Conservation (phyloP, 2,888 invertebrate genomes). For the Dynastes tityus region DNA sequence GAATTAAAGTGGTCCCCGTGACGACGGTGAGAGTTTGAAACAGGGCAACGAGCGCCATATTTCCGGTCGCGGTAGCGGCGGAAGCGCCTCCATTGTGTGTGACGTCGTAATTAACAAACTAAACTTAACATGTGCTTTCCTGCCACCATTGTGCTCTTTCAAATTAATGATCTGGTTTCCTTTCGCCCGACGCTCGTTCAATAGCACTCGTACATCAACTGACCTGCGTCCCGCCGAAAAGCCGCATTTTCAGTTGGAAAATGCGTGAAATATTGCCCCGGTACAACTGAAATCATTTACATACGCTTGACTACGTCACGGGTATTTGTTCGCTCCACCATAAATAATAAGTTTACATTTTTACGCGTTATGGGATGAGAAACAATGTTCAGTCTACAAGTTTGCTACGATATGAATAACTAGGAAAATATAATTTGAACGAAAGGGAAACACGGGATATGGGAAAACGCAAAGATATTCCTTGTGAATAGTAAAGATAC, state of each 20-base stretch:
- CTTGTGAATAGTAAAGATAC: no score
- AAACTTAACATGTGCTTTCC: conserved; percentile 74
- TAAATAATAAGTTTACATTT: background rate
- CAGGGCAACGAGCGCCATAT: conserved; percentile 66
- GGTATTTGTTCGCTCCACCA: conserved; percentile 25
- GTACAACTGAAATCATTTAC: conserved; percentile 57
- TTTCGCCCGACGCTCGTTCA: conserved; percentile 64
- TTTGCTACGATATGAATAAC: background rate
- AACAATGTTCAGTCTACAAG: background rate
- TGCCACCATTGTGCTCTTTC: conserved; percentile 71
- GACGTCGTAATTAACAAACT: conserved; percentile 72
- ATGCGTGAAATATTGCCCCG: conserved; percentile 61
- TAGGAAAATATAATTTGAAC: no score
- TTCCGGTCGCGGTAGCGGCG: conserved; percentile 67
- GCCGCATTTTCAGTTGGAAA: conserved; percentile 60
- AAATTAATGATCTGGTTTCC: conserved; percentile 70
- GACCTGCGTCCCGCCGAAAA: conserved; percentile 64
- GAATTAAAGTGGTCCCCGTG: conserved; percentile 58
- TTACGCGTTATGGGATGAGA: background rate
- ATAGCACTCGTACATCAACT: conserved; percentile 68
- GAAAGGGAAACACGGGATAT: no score
- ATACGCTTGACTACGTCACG: conserved; percentile 54
- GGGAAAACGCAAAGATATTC: no score
- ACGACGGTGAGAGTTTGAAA: conserved; percentile 64
- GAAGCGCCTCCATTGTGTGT: conserved; percentile 70